These are phyloP conservation scores for Cephus runcator DNA, from an alignment of 2,888 invertebrate genomes.

Conservation along the genomic window DNA sequence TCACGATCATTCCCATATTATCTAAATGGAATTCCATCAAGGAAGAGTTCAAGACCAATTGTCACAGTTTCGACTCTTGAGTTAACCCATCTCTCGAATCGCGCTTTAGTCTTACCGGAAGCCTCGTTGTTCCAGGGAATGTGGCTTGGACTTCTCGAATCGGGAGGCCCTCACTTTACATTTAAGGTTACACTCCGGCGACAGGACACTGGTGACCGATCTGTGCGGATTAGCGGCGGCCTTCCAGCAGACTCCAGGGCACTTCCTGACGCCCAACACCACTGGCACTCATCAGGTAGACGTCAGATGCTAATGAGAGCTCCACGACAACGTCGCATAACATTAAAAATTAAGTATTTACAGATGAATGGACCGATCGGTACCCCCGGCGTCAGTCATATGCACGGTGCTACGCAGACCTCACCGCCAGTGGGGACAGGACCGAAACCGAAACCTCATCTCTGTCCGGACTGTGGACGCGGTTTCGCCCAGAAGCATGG, in stretches of 20 bases:
- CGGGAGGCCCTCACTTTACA: slow-evolving; percentile 83
- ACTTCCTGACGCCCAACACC: slow-evolving; percentile 67
- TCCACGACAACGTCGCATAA: slow-evolving; percentile 15
- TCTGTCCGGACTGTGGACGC: slow-evolving; percentile 83
- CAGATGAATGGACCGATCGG: slow-evolving; percentile 64
- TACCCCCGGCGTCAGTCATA: slow-evolving; percentile 59
- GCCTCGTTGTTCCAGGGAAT: slow-evolving; percentile 65
- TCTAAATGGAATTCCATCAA: neutral
- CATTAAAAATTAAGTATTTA: slow-evolving; percentile 33
- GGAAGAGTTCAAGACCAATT: neutral
- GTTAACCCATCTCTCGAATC: neutral
- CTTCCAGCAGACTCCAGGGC: slow-evolving; percentile 74
- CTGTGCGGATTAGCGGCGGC: slow-evolving; percentile 84
- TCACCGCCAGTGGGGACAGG: slow-evolving; percentile 60
- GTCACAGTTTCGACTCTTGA: neutral
- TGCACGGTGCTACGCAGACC: slow-evolving; percentile 64
- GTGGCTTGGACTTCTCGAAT: slow-evolving; percentile 74
- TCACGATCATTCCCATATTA: neutral
- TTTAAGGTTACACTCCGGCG: slow-evolving; percentile 83
- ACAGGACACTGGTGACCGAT: slow-evolving; percentile 83
- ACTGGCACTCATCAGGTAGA: slow-evolving; percentile 60
- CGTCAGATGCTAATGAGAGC: slow-evolving; percentile 2
- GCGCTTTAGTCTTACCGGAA: neutral
- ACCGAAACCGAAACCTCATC: slow-evolving; percentile 78
- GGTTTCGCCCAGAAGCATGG: slow-evolving; percentile 88